Conservation (phyloP, 2,888 invertebrate genomes). For the Lottia gigantea region DNA sequence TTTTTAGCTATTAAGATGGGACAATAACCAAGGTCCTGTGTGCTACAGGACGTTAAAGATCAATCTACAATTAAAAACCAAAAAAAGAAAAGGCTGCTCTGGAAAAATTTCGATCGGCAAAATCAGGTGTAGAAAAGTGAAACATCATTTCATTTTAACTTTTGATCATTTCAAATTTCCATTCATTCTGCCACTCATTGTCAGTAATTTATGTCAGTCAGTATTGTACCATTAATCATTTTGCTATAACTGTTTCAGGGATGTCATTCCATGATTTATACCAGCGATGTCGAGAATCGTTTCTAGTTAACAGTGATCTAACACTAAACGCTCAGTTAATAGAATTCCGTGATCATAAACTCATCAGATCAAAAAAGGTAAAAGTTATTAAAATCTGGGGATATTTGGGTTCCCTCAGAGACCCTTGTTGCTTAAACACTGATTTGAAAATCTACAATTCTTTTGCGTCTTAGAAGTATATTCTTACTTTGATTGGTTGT, state of each 20-base stretch:
- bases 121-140: neutral
- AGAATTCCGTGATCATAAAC: constrained; percentile 94
- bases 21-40: too few relatives aligned
- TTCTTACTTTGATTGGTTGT: too few relatives aligned
- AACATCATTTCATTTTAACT: neutral
- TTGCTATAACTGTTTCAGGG: constrained; percentile 71
- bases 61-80: too few relatives aligned
- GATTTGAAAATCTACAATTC: too few relatives aligned
- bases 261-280: constrained; percentile 88
- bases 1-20: too few relatives aligned
- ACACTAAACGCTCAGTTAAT: constrained; percentile 91
- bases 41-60: too few relatives aligned
- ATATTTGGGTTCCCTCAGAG: too few relatives aligned
- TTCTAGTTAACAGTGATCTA: constrained; percentile 91
- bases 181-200: neutral
- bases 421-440: too few relatives aligned
- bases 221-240: neutral
- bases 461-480: too few relatives aligned
- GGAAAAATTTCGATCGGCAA: too few relatives aligned
- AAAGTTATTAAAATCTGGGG: too few relatives aligned
- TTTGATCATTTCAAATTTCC: neutral
- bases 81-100: too few relatives aligned
- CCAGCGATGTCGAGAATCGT: constrained; percentile 84
- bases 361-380: constrained; percentile 82
- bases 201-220: neutral